Percentiles rank a stretch among this genome's conserved stretches.
Evolutionary conservation across 2,797 vertebrate species (phyloP).

Genomic region (Diglossa cyanea): DNA sequence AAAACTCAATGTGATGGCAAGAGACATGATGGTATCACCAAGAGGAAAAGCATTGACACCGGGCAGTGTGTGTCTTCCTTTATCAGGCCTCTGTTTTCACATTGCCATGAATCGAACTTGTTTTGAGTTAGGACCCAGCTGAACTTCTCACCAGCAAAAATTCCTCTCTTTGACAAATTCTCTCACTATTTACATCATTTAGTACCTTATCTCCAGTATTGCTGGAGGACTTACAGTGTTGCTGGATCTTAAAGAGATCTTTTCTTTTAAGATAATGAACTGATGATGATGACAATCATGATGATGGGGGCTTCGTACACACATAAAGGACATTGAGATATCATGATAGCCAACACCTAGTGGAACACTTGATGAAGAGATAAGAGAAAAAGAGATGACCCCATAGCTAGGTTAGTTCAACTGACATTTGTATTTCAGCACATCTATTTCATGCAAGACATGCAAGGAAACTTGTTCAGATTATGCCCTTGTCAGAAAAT

Average conservation of each 20-base stretch:
- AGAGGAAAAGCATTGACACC: background rate
- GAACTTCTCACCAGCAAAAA: background rate
- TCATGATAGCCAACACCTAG: background rate
- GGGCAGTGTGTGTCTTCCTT: background rate
- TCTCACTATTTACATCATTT: conserved; percentile 8
- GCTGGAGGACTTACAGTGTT: background rate
- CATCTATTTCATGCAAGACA: background rate
- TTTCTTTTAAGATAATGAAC: conserved; percentile 19
- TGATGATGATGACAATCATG: background rate
- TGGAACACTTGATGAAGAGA: background rate
- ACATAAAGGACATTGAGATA: conserved; percentile 1
- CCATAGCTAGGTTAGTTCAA: background rate
- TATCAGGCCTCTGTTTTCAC: background rate
- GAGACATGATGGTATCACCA: background rate
- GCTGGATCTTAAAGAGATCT: background rate
- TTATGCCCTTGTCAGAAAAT: background rate
- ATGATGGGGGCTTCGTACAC: background rate
- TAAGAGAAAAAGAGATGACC: background rate
- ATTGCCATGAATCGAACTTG: background rate
- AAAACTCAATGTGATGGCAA: background rate
- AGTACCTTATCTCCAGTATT: background rate
- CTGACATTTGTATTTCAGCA: background rate
- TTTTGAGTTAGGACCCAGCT: background rate
- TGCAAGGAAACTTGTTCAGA: background rate
- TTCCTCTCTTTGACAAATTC: background rate